Evolutionary conservation across 2,113 vertebrate species (phyloP).

Genomic region (Phycodurus eques): DNA sequence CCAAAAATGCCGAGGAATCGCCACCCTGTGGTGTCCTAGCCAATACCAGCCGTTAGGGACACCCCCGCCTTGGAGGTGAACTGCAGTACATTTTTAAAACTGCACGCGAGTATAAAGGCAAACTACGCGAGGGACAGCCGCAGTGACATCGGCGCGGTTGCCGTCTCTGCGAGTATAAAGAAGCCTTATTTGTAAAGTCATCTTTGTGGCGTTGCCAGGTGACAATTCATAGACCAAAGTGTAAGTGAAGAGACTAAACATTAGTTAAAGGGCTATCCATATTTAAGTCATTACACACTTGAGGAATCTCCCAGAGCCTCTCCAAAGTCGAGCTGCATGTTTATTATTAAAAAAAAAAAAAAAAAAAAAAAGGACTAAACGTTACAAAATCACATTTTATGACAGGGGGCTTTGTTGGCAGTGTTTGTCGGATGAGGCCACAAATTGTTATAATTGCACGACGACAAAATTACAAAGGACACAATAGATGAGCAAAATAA

Average conservation of each 20-base stretch:
- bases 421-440: not conserved
- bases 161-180: too few relatives aligned
- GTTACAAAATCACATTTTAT: not conserved
- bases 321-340: not conserved
- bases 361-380: not conserved
- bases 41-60: too few relatives aligned
- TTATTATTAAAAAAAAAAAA: not conserved
- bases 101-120: too few relatives aligned
- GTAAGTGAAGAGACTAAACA: not conserved
- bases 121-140: too few relatives aligned
- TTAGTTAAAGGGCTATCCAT: not conserved
- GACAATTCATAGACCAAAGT: not conserved
- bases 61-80: too few relatives aligned
- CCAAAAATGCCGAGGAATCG: too few relatives aligned
- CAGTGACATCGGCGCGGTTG: too few relatives aligned
- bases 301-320: not conserved
- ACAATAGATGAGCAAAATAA: not conserved
- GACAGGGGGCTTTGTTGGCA: not conserved
- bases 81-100: too few relatives aligned
- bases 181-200: not conserved
- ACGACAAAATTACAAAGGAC: not conserved
- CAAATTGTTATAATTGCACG: not conserved
- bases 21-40: too few relatives aligned
- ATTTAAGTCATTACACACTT: not conserved
- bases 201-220: conserved; percentile 1